Conservation (phyloP, 2,113 vertebrate species). For the Ibidorhyncha struthersii region DNA sequence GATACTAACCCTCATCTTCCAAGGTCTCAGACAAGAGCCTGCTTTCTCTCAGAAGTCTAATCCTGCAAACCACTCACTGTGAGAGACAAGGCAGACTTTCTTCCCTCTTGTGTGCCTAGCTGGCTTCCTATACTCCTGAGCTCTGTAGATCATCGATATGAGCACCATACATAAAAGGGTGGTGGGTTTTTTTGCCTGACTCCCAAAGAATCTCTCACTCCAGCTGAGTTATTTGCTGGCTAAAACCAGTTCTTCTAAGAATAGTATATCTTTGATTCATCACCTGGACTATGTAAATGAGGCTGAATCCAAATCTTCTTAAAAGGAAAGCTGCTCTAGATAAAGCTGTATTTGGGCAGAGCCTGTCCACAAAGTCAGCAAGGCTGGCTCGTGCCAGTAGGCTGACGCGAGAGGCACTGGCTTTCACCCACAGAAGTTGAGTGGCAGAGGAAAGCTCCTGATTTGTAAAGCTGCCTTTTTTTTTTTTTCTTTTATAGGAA, state of each 20-base stretch:
- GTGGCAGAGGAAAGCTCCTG: neutral
- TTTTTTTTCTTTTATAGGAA: neutral
- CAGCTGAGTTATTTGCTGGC: neutral
- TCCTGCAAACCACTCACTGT: neutral
- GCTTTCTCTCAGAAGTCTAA: neutral
- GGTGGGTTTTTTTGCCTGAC: neutral
- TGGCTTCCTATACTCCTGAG: neutral
- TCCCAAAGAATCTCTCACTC: neutral
- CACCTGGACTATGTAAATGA: slow-evolving; percentile 50
- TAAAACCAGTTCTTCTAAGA: slow-evolving; percentile 16
- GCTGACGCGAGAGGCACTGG: rapidly evolving
- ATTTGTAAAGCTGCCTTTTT: neutral
- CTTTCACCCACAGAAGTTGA: neutral
- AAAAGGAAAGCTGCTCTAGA: neutral
- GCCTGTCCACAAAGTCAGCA: neutral
- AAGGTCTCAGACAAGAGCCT: neutral
- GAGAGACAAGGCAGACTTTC: neutral
- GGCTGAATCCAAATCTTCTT: slow-evolving; percentile 26
- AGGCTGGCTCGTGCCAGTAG: neutral
- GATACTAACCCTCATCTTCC: neutral
- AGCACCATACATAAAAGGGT: neutral
- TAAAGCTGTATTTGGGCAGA: neutral
- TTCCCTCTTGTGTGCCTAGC: neutral
- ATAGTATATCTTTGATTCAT: neutral
- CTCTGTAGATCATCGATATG: neutral